Conservation (phyloP, 1,140 invertebrate genomes). For the Potamilus streckersoni region DNA sequence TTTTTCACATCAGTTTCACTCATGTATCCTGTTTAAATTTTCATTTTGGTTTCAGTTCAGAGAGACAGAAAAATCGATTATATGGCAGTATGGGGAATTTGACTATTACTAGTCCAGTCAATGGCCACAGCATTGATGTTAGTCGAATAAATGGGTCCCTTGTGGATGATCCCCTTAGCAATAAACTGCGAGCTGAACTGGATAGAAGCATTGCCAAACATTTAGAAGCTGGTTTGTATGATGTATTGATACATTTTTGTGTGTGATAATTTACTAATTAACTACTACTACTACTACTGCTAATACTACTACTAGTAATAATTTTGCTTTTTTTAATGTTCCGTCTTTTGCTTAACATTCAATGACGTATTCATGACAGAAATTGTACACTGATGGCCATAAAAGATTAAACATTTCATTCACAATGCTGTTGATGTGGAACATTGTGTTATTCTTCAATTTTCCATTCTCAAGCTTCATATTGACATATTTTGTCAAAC, state of each 20-base stretch:
- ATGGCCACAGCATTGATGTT: constrained; percentile 44
- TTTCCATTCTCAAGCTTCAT: too few species aligned
- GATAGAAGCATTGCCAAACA: constrained; percentile 62
- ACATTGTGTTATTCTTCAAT: too few species aligned
- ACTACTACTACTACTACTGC: too few species aligned
- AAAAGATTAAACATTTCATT: too few species aligned
- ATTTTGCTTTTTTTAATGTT: neutral
- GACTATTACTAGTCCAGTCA: constrained; percentile 33
- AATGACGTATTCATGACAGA: too few species aligned
- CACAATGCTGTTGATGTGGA: too few species aligned
- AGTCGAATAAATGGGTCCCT: constrained; percentile 33
- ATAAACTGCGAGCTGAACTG: constrained; percentile 53
- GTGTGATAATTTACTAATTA: too few species aligned
- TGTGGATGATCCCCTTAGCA: constrained; percentile 48
- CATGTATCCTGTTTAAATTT: neutral
- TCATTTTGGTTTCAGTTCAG: constrained; percentile 39
- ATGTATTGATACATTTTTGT: neutral
- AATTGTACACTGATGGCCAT: too few species aligned
- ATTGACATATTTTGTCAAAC: too few species aligned
- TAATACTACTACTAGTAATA: too few species aligned
- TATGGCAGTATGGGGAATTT: constrained; percentile 45
- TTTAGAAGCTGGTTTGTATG: constrained; percentile 57
- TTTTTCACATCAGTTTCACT: too few species aligned
- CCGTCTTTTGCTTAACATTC: neutral
- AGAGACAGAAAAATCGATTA: constrained; percentile 47